phyloP scores from a whole-genome alignment of 1,140 invertebrate species.

The Pygmarrhopalites habei region DNA sequence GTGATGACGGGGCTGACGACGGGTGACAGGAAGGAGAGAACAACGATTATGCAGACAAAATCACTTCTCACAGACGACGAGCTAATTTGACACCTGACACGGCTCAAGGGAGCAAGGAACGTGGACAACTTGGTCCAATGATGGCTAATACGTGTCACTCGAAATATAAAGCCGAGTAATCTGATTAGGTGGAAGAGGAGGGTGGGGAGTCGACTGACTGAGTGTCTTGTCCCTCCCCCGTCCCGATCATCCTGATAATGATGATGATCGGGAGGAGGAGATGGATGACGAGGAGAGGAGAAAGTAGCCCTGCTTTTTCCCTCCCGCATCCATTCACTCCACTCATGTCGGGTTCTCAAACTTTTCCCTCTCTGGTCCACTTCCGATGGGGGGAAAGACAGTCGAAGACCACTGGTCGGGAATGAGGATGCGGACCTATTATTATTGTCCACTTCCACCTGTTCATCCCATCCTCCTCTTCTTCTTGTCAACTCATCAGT shows the following conservation, averaged over 20 bases:
- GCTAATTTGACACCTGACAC: slow-evolving; percentile 39
- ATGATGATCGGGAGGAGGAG: background rate
- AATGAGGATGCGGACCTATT: no score
- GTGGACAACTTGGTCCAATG: slow-evolving; percentile 24
- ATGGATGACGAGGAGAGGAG: no score
- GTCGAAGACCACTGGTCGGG: no score
- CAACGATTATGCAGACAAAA: slow-evolving; percentile 39
- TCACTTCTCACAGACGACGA: slow-evolving; percentile 36
- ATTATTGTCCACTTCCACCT: no score
- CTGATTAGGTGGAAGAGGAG: slow-evolving; percentile 19
- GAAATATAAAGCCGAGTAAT: slow-evolving; percentile 31
- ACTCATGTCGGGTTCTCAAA: no score
- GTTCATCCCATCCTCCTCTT: no score
- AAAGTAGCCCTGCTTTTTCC: no score
- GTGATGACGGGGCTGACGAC: slow-evolving; percentile 35
- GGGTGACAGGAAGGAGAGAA: slow-evolving; percentile 30
- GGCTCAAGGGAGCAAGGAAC: slow-evolving; percentile 13
- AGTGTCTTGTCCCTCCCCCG: slow-evolving; percentile 3
- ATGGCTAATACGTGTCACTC: slow-evolving; percentile 34
- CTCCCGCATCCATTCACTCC: no score
- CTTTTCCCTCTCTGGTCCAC: no score
- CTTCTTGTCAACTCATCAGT: no score
- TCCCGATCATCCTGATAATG: background rate
- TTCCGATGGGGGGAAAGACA: no score
- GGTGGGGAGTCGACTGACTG: no score